These are phyloP conservation scores for Ascaphus truei DNA, from an alignment of 2,113 vertebrate genomes.

Conservation along the genomic window DNA sequence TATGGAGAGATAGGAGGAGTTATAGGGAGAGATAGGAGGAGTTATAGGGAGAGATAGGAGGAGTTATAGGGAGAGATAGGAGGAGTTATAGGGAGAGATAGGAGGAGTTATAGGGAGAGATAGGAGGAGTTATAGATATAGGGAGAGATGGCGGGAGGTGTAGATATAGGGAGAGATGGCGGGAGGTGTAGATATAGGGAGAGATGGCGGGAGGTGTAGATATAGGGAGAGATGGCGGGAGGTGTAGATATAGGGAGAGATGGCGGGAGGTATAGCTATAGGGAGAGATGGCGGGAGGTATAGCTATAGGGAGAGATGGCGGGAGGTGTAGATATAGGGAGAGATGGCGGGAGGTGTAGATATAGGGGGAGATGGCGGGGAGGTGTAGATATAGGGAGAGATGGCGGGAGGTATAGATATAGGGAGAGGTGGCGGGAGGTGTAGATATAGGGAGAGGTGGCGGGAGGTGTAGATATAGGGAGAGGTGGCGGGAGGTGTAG, in stretches of 20 bases:
- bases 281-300: constrained; percentile 37
- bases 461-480: background rate
- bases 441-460: background rate
- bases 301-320: background rate
- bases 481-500: constrained; percentile 38
- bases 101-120: background rate
- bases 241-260: background rate
- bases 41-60: background rate
- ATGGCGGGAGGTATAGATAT: no score
- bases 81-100: background rate
- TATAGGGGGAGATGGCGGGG: no score
- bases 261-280: no score
- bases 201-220: no score
- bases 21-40: background rate
- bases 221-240: constrained; percentile 36
- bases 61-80: background rate
- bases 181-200: constrained; percentile 8
- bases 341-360: constrained; percentile 44
- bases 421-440: constrained; percentile 38
- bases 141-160: no score
- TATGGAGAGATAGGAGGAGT: background rate
- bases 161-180: constrained; percentile 18
- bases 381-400: background rate
- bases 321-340: background rate
- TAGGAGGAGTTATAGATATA: background rate